Base-by-base conservation (phyloP, 2,888 invertebrate genomes). In the Eristalis pertinax region DNA sequence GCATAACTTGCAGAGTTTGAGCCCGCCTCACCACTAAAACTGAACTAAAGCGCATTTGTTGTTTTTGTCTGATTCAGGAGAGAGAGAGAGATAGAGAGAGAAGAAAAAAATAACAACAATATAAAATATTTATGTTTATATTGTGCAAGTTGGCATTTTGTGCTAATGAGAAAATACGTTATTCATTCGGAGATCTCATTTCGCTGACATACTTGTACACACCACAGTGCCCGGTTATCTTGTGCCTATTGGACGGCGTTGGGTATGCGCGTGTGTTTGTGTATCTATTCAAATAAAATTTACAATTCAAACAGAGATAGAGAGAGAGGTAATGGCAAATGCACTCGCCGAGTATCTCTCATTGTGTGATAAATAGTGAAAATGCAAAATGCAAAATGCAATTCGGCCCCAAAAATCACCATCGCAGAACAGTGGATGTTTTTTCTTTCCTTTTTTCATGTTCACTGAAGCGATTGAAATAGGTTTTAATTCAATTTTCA, bases 111-210 rank as follows among this genome's bases (percentile, higher is more conserved):
- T 4, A 50, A 50, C 19, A 19, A 19, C 8, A 50, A 19, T 50
- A 7, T 79, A 62, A 75, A 86, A 86, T 79, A 87, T 79, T 75
- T 83, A 87, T 69, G 64, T 70, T 56, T 75, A 75, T 83, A 62
- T 68, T 87, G 75, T 64, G 76, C 79, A 78, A 83, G 79, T 84
- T 73, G 60, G 84, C 79, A 83, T 84, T 87, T 87, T 84, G 75
- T 76, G 87, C 79, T 84, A 84, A 84, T 87, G 84, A 76, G 84
- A 84, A 87, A 84, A 83, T 86, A 72, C 82, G 70, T 86, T 86
- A 86, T 86, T 86, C 82, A 86, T 83, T 82, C 56, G 56, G 86
- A 86, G 78, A 86, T 75, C 77, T 85, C 68, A 77, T 77, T 81
- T 85, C 35, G 50, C 22, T 74, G 80, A 73, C 67, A 68, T 63